Base-by-base conservation (phyloP, 2,797 vertebrate species). In the Lycodopsis pacificus region DNA sequence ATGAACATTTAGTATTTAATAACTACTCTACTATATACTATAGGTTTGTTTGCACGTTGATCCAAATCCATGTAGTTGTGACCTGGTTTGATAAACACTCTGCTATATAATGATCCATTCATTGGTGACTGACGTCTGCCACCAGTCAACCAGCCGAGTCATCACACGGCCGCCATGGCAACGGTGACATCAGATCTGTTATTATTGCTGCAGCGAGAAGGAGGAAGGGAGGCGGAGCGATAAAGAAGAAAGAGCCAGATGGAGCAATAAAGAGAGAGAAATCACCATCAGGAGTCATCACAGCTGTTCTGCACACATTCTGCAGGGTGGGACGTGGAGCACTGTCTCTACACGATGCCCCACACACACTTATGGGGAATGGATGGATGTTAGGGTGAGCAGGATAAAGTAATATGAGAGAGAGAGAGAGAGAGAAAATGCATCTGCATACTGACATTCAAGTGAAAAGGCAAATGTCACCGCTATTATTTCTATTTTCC, bases 121-220 rank as follows among this genome's bases (percentile, higher is more conserved):
- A 15, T 14, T 54, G 2, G 51, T 42, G 44, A 65, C 34, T 73
- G 46, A 76, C 73, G 57, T 80, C 61, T 14, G 48, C 62, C 38
- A 62, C 65, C 11, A 56, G 44, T 71, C 62, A 49, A 38, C 30
- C 56, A 51, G 76, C 54, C 62, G 4, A 79, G 74, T 83, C 83
- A 82, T 86, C 61, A n/a, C 69, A 62, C 4, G 2, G 80, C 53
- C 89, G 75, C 87, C 88, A 89, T 89, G 82, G 89, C 79, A 90
- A 91, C 87, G 0, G 59, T 88, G 81, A 88, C 87, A 89, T 93
- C 86, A 91, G 56, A 78, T 80, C 65, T 59, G 69, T 79, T 82
- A 81, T 81, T 77, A 81, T 77, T 22, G 51, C 71, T 76, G 76
- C 80, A 57, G 80, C 44, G 72, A 80, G 75, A 44, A 79, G 64